Percentiles rank a stretch among this genome's conserved stretches.
Evolutionary conservation across 1,140 invertebrate species (phyloP).

Genomic region (Aethina tumida): DNA sequence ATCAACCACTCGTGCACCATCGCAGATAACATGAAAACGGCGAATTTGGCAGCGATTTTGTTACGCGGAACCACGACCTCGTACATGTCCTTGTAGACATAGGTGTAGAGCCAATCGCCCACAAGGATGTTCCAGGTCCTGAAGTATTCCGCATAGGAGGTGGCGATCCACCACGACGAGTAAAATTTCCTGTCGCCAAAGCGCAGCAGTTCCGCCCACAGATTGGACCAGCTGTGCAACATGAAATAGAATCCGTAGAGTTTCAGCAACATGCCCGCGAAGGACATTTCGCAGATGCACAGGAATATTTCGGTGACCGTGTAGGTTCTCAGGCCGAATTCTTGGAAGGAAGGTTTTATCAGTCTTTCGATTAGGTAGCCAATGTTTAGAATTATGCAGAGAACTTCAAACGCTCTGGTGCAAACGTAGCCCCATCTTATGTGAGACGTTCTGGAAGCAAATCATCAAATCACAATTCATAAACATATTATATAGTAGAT

Average conservation of each 20-base stretch:
- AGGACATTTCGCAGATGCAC: slow-evolving; percentile 54
- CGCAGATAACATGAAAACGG: slow-evolving; percentile 44
- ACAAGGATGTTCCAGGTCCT: slow-evolving; percentile 94
- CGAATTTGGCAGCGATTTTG: slow-evolving; percentile 41
- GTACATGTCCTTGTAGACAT: slow-evolving; percentile 81
- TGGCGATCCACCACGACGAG: slow-evolving; percentile 92
- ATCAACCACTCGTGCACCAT: slow-evolving; percentile 63
- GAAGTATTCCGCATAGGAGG: slow-evolving; percentile 72
- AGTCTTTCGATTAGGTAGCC: slow-evolving; percentile 71
- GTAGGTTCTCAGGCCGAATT: slow-evolving; percentile 48
- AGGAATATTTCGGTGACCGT: slow-evolving; percentile 16
- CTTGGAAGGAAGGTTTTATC: slow-evolving; percentile 55
- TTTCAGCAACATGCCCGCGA: slow-evolving; percentile 64
- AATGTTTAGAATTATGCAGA: slow-evolving; percentile 65
- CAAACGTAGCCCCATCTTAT: slow-evolving; percentile 68
- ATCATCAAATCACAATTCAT: not conserved
- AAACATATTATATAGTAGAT: slow-evolving; percentile 7
- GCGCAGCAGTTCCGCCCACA: slow-evolving; percentile 72
- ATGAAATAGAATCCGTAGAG: slow-evolving; percentile 76
- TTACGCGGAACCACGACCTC: slow-evolving; percentile 43
- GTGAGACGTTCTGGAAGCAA: slow-evolving; percentile 25
- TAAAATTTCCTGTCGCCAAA: slow-evolving; percentile 84
- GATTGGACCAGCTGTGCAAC: slow-evolving; percentile 82
- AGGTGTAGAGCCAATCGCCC: slow-evolving; percentile 88
- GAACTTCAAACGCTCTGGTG: slow-evolving; percentile 60